phyloP scores from a whole-genome alignment of 2,113 vertebrate species.

The Phalacrocorax carbo region DNA sequence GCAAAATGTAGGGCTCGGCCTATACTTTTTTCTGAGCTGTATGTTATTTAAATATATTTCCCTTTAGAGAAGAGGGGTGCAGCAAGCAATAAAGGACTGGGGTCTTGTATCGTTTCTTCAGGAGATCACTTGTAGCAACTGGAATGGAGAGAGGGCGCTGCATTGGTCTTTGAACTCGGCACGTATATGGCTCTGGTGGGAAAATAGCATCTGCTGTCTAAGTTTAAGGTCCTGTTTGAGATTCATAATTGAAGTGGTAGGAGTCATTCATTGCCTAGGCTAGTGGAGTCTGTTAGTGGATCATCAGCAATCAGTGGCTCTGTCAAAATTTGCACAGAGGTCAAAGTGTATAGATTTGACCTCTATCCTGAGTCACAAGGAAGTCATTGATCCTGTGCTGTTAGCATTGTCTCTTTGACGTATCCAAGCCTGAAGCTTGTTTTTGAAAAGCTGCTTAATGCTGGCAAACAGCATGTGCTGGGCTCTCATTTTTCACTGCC shows the following conservation, averaged over 20 bases:
- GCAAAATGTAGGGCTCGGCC: not conserved
- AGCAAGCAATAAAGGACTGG: not conserved
- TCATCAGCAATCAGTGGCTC: not conserved
- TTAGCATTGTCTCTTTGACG: not conserved
- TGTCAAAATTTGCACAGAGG: not conserved
- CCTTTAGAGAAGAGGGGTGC: not conserved
- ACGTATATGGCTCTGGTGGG: not conserved
- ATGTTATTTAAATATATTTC: not conserved
- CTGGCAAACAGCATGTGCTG: not conserved
- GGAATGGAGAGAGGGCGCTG: not conserved
- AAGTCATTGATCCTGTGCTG: slow-evolving; percentile 23
- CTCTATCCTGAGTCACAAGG: not conserved
- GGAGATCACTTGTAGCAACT: not conserved
- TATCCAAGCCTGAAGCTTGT: not conserved
- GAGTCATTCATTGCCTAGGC: not conserved
- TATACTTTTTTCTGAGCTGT: not conserved
- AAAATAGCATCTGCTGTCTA: not conserved
- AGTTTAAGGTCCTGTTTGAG: not conserved
- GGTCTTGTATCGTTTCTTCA: not conserved
- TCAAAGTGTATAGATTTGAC: slow-evolving; percentile 20
- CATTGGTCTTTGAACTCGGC: not conserved
- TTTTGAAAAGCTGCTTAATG: slow-evolving; percentile 11
- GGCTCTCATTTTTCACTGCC: slow-evolving; percentile 23
- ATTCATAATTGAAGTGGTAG: not conserved
- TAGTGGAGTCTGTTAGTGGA: not conserved